Evolutionary conservation across 2,113 vertebrate species (phyloP).

Genomic region (Pterocles gutturalis): DNA sequence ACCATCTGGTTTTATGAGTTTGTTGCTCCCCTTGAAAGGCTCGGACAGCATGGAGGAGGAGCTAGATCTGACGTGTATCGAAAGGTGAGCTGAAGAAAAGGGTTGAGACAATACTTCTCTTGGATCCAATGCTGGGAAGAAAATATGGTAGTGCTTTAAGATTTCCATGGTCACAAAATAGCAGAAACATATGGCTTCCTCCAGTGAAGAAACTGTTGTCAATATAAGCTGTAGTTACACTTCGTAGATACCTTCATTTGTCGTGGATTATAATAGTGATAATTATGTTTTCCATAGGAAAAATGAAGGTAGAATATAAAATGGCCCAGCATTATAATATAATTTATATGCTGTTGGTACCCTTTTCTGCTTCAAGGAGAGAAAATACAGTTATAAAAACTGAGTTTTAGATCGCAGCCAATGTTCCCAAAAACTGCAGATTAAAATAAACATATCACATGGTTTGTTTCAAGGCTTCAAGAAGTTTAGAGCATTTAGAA

Average conservation of each 20-base stretch:
- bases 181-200: not conserved
- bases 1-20: not conserved
- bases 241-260: not conserved
- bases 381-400: not conserved
- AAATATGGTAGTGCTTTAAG: not conserved
- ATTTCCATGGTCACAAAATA: not conserved
- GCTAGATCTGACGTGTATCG: not conserved
- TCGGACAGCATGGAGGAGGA: not conserved
- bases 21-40: not conserved
- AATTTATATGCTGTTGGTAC: not conserved
- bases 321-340: not conserved
- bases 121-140: not conserved
- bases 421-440: not conserved
- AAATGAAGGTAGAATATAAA: not conserved
- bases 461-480: not conserved
- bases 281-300: not conserved
- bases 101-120: not conserved
- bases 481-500: slow-evolving; percentile 35
- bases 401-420: not conserved
- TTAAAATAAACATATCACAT: not conserved
- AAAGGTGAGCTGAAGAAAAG: not conserved
- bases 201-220: not conserved
- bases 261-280: not conserved
- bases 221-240: not conserved
- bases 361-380: not conserved